Conservation (phyloP, 2,113 vertebrate species). For the Phoenicopterus ruber region DNA sequence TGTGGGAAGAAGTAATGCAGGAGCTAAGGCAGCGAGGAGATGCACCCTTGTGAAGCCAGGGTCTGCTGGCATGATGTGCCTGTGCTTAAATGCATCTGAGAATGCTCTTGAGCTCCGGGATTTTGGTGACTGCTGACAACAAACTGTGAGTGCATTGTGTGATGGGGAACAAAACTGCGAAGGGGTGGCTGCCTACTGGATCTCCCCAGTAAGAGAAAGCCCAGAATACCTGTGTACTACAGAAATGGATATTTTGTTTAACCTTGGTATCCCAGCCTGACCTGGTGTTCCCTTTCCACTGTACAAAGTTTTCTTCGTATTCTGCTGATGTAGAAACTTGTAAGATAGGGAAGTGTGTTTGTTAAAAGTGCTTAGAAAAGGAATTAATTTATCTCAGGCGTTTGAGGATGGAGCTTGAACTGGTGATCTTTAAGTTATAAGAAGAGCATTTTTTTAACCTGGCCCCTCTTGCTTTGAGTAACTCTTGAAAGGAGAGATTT, state of each 20-base stretch:
- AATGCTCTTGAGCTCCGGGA: not conserved
- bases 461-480: not conserved
- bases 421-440: not conserved
- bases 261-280: not conserved
- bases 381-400: not conserved
- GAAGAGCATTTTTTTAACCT: not conserved
- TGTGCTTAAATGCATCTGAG: accelerated
- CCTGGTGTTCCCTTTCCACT: not conserved
- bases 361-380: not conserved
- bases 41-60: accelerated
- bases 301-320: not conserved
- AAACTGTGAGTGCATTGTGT: not conserved
- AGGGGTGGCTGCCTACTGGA: not conserved
- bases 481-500: not conserved
- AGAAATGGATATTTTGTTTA: not conserved
- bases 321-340: not conserved
- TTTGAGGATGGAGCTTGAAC: not conserved
- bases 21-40: not conserved
- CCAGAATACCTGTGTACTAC: not conserved
- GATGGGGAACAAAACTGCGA: not conserved
- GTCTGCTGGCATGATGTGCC: accelerated
- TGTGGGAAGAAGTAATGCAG: not conserved
- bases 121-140: not conserved
- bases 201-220: not conserved
- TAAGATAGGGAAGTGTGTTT: not conserved